These are phyloP conservation scores for Dicentrarchus labrax DNA, from an alignment of 2,113 vertebrate species.

Conservation along the genomic window DNA sequence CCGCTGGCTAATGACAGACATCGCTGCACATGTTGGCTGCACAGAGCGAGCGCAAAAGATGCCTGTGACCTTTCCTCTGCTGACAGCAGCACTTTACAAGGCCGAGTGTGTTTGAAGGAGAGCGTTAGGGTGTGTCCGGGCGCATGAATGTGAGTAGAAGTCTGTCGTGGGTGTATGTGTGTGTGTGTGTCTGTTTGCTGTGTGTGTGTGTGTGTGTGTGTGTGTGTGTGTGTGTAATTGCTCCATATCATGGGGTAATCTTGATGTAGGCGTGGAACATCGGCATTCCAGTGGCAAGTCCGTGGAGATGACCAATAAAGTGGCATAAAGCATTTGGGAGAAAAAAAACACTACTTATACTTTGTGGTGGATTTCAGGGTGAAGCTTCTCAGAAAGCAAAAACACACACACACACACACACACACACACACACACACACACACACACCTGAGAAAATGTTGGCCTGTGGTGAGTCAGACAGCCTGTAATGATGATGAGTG, in stretches of 20 bases:
- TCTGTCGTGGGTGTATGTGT: background rate
- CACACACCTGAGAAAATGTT: slow-evolving; percentile 25
- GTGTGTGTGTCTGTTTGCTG: slow-evolving; percentile 3
- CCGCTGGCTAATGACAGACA: slow-evolving; percentile 59
- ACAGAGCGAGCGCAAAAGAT: slow-evolving; percentile 22
- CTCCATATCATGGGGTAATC: slow-evolving; percentile 29
- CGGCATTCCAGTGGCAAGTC: slow-evolving; percentile 45
- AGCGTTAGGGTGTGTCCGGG: slow-evolving; percentile 43
- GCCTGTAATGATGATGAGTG: slow-evolving; percentile 16
- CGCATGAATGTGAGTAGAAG: background rate
- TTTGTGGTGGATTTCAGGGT: background rate
- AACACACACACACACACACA: slow-evolving; percentile 1
- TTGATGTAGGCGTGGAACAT: slow-evolving; percentile 31
- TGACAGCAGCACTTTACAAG: slow-evolving; percentile 64
- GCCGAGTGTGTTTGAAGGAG: slow-evolving; percentile 38
- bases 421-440: background rate
- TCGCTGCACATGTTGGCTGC: slow-evolving; percentile 44
- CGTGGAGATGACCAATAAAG: slow-evolving; percentile 41
- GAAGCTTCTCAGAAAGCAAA: background rate
- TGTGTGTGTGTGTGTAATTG: slow-evolving; percentile 14
- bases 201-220: background rate
- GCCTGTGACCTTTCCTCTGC: slow-evolving; percentile 67
- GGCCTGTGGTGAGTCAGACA: slow-evolving; percentile 22
- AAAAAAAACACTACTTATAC: background rate
- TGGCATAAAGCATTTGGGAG: background rate